Conservation (phyloP, 2,888 invertebrate genomes). For the Pristionchus japonicus region DNA sequence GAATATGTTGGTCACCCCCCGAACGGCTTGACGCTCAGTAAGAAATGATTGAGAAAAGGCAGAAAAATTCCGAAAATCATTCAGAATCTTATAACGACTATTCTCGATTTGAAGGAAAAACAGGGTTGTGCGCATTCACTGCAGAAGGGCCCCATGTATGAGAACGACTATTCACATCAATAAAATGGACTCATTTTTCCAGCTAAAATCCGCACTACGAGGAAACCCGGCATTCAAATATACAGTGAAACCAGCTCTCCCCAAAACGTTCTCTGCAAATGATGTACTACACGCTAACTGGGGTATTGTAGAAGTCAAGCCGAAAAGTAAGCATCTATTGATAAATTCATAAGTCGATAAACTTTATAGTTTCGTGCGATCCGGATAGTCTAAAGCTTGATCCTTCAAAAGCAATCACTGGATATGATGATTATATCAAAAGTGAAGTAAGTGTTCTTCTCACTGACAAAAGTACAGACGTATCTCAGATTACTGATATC, state of each 20-base stretch:
- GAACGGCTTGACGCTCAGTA: background rate
- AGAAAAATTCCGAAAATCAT: background rate
- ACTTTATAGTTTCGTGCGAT: background rate
- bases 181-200: background rate
- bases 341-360: background rate
- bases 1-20: background rate
- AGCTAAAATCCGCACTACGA: background rate
- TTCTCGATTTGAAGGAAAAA: background rate
- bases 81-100: background rate
- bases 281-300: background rate
- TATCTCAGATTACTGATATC: background rate
- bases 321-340: background rate
- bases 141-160: background rate
- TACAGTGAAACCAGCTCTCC: background rate
- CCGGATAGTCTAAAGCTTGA: background rate
- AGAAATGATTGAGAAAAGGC: background rate
- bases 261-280: background rate
- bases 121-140: background rate
- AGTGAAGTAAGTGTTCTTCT: background rate
- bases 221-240: background rate
- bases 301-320: too few relatives aligned
- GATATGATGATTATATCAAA: background rate
- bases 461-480: background rate
- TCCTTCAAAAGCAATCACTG: background rate
- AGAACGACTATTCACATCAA: background rate